Evolutionary conservation across 2,113 vertebrate species (phyloP), one percentile per base, ranked within the genome.

Genomic region (Daubentonia madagascariensis): DNA sequence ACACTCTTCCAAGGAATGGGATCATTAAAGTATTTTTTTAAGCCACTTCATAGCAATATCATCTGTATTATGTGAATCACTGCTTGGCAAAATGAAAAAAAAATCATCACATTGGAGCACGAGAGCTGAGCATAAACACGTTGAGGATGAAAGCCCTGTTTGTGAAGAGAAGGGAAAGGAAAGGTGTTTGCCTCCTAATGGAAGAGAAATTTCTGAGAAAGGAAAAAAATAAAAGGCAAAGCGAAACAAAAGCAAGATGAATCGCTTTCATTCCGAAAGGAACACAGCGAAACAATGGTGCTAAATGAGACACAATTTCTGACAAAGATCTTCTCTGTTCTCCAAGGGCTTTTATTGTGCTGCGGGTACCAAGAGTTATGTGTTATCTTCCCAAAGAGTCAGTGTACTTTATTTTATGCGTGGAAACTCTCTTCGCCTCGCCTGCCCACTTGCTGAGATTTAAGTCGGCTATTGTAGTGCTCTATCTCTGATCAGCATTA

Each of bases 281-380:
- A 96, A 87, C 10, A 30, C 70, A 9, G 94, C 54, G 98, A 98
- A 97, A 98, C 99, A 99, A 99, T 98, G 96, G 97, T 75, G 88
- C 97, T 98, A 98, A 99, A 98, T 98, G 98, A 98, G 98, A 98
- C 94, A 98, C 96, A 97, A 96, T 98, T 97, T 97, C 97, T 97
- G 99, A 98, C 99, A 98, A 98, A 98, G 98, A 98, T 98, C 94
- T 97, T 40, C 86, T 98, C 97, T 98, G 97, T 97, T 98, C 98
- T 98, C 97, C 97, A 91, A 96, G 97, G 97, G 97, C 96, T 98
- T 98, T 98, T 96, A 96, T 97, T 97, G 96, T 91, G 63, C 65
- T 11, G 75, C 32, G 7, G 35, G 95, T 90, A 94, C 97, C 63
- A 84, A 72, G 97, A 98, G 96, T 96, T 98, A 93, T 54, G 96